Conservation (phyloP, 53 echinoderm and acorn worm species). For the Pentamera pediparva region DNA sequence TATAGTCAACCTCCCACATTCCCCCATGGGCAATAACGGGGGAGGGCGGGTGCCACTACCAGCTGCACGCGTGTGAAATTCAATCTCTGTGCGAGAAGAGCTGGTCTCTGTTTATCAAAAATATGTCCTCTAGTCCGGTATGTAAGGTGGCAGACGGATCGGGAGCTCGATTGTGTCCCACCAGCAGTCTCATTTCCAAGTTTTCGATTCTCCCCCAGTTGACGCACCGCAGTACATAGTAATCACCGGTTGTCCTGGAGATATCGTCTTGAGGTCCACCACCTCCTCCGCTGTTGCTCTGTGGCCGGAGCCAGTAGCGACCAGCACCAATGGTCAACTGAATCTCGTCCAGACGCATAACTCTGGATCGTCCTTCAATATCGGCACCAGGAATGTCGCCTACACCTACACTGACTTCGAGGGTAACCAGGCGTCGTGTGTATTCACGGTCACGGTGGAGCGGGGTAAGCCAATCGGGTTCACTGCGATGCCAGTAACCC, state of each 20-base stretch:
- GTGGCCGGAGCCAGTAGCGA: slow-evolving; percentile 9
- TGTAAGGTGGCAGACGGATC: too few species aligned
- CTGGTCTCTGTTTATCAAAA: too few species aligned
- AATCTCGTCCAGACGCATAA: background rate
- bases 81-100: too few species aligned
- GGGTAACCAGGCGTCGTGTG: slow-evolving; percentile 4
- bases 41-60: too few species aligned
- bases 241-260: slow-evolving; percentile 6
- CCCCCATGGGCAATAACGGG: too few species aligned
- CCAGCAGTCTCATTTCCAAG: too few species aligned
- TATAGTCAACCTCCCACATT: too few species aligned
- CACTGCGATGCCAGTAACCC: background rate
- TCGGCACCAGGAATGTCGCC: background rate
- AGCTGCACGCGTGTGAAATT: too few species aligned
- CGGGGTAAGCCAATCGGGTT: background rate
- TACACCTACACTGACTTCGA: background rate
- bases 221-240: background rate
- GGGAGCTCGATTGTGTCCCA: too few species aligned
- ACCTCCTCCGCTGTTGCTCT: background rate
- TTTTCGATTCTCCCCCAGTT: background rate
- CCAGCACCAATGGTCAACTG: background rate
- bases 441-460: background rate
- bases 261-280: background rate
- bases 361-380: background rate
- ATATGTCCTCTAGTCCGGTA: too few species aligned